phyloP scores from a whole-genome alignment of 2,113 vertebrate species.

The Helogale parvula region DNA sequence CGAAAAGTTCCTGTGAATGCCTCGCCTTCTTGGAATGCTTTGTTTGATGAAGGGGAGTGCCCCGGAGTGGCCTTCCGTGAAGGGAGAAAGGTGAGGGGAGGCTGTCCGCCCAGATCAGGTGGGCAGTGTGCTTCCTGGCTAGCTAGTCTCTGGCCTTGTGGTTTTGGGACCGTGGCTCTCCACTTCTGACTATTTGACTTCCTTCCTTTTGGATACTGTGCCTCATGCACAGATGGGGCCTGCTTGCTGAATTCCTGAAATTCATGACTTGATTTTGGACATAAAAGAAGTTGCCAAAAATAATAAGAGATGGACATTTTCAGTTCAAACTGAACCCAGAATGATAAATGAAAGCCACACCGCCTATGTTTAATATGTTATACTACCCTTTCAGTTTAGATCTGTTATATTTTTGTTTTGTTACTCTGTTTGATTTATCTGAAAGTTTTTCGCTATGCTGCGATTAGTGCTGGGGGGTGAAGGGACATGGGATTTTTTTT shows the following conservation, averaged over 20 bases:
- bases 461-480: neutral
- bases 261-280: slow-evolving; percentile 84
- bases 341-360: slow-evolving; percentile 84
- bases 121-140: slow-evolving; percentile 80
- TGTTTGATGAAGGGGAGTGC: slow-evolving; percentile 81
- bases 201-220: slow-evolving; percentile 40
- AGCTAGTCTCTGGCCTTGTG: slow-evolving; percentile 76
- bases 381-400: neutral
- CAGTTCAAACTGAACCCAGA: slow-evolving; percentile 82
- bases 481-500: neutral
- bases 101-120: slow-evolving; percentile 84
- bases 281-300: slow-evolving; percentile 82
- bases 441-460: neutral
- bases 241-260: slow-evolving; percentile 75
- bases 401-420: slow-evolving; percentile 36
- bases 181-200: neutral
- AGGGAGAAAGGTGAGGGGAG: slow-evolving; percentile 82
- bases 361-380: slow-evolving; percentile 81
- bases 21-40: slow-evolving; percentile 81
- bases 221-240: slow-evolving; percentile 70
- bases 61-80: slow-evolving; percentile 85
- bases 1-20: slow-evolving; percentile 83
- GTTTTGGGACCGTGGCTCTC: slow-evolving; percentile 29
- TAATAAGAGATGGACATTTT: slow-evolving; percentile 82
- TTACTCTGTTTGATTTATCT: slow-evolving; percentile 76